Evolutionary conservation across 2,888 invertebrate genomes (phyloP).

Genomic region (Aspidiotus destructor): DNA sequence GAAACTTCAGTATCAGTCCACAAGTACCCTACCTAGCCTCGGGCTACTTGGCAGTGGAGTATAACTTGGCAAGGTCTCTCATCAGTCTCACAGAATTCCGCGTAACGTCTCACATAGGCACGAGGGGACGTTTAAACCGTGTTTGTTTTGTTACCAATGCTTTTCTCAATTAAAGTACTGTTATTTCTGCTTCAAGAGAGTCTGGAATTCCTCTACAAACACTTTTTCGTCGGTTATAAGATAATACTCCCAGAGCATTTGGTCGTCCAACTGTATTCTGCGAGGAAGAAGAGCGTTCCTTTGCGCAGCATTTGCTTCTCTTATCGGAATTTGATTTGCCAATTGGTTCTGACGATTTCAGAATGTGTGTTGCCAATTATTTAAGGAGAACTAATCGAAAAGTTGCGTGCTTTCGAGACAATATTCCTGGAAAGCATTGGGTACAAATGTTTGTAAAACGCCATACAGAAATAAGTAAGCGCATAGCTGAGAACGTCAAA

Average conservation of each 20-base stretch:
- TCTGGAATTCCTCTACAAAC: neutral
- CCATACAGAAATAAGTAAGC: neutral
- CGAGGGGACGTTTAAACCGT: no score
- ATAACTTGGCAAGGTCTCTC: no score
- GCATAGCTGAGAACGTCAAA: neutral
- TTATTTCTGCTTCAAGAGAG: neutral
- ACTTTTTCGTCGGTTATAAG: neutral
- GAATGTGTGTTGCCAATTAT: neutral
- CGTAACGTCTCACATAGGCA: no score
- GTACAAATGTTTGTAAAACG: neutral
- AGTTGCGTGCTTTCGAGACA: neutral
- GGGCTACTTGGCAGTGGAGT: no score
- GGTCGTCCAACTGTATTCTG: neutral
- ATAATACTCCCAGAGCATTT: neutral
- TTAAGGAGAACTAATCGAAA: neutral
- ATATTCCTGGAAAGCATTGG: neutral
- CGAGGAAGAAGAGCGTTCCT: neutral
- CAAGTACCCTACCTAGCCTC: no score
- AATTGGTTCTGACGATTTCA: neutral
- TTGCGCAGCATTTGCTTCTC: neutral
- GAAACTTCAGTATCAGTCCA: no score
- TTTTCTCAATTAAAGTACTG: no score
- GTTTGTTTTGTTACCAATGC: no score
- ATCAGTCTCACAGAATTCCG: no score
- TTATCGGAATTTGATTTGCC: neutral